Conservation (phyloP, 1,140 invertebrate genomes). For the Dendrolimus kikuchii region DNA sequence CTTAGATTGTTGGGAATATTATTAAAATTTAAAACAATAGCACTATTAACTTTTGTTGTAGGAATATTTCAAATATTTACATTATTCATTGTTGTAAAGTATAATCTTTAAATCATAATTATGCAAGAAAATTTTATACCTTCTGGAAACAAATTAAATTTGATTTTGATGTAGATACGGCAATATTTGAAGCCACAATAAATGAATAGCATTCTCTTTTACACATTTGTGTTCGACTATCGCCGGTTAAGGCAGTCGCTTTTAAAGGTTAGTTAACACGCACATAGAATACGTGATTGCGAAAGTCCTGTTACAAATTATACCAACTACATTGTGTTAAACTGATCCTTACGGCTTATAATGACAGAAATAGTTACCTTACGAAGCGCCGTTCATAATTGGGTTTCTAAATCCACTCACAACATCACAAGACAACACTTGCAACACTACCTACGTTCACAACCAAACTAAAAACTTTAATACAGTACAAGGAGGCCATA, state of each 20-base stretch:
- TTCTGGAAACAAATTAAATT: too few relatives aligned
- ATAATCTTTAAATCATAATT: too few relatives aligned
- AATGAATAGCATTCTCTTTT: too few relatives aligned
- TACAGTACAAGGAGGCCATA: constrained; percentile 9
- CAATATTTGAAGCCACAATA: too few relatives aligned
- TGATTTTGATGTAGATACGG: too few relatives aligned
- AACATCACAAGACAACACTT: constrained; percentile 51
- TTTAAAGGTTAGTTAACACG: constrained; percentile 56
- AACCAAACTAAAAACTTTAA: too few relatives aligned
- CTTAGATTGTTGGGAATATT: too few relatives aligned
- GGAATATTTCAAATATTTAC: too few relatives aligned
- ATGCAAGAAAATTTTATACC: too few relatives aligned
- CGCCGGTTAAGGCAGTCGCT: constrained; percentile 38
- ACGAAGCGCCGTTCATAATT: constrained; percentile 53
- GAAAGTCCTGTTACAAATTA: constrained; percentile 62
- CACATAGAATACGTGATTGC: constrained; percentile 59
- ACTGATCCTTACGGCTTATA: not conserved
- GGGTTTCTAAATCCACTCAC: constrained; percentile 62
- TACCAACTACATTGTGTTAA: not conserved
- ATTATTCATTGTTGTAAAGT: too few relatives aligned
- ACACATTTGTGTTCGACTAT: constrained; percentile 2
- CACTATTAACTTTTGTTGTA: too few relatives aligned
- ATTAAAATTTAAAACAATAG: too few relatives aligned
- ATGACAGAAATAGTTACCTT: constrained; percentile 35
- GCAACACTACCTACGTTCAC: constrained; percentile 35